Evolutionary conservation across 1,140 invertebrate species (phyloP), one percentile per base, ranked within the genome.

Genomic region (Musca vetustissima): DNA sequence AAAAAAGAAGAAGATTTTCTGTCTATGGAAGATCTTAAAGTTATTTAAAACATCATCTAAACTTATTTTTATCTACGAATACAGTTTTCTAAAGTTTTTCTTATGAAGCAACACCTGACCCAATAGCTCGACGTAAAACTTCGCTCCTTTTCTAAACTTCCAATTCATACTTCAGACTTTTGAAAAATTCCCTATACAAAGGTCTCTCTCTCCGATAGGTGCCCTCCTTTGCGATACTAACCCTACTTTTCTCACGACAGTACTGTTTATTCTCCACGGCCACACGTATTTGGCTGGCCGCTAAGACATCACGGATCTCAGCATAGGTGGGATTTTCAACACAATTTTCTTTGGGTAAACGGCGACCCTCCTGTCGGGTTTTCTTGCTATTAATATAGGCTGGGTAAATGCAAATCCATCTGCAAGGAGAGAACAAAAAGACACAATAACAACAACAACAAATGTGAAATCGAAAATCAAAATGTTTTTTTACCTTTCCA

Each of bases 371-470:
- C 2, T 92, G 91, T 28, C 92, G 78, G 0, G 94, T 95, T 83
- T 95, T 97, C 76, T 95, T 97, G 72, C 90, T 96, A 77, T 99
- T 98, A 21, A 99, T 86, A 75, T 99, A 99, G 0, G 94, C 90
- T 49, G 98, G 98, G 85, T 99, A 99, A 67, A 99, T 92, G 75
- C 94, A 97, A 67, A 98, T 89, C 97, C 97, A 99, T 76, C 96
- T 96, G 78, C n/a, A 64, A 65, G 36, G 32, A 17, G 14, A 28
- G 25, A 1, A 22, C 24, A 66, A 49, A 32, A 17, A 9, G 48
- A 15, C n/a, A 15, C 15, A 43, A 43, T 8, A 43, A 43, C 36
- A 43, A 43, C 6, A 43, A 43, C 11, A 6, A 43, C 11, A 43
- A 43, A 43, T 43, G 4, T 43, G 36, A 6, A 43, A 6, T 43